A percentile compares a stretch with the other conserved stretches of the same genome.
Conservation (phyloP, 92 coral and sea anemone genomes). For the Palythoa caribaeorum region DNA sequence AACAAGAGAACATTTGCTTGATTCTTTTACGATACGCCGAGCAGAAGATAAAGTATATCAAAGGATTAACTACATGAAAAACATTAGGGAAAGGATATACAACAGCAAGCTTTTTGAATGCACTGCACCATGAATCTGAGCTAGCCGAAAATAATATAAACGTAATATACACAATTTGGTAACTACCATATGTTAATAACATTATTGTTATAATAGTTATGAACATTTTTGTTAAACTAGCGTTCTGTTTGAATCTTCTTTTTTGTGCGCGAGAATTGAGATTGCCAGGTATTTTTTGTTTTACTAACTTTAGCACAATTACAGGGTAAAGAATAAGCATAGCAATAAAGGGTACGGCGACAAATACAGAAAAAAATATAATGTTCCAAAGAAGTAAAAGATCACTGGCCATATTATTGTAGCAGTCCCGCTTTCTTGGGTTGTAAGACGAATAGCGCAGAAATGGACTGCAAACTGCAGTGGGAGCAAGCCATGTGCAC, state of each 20-base stretch:
- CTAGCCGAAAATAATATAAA: not conserved
- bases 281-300: conserved; percentile 12
- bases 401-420: not conserved
- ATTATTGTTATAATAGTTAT: not conserved
- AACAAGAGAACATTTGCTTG: not conserved
- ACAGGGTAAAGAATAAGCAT: not conserved
- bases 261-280: not conserved
- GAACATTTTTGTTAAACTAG: conserved; percentile 11
- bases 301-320: not conserved
- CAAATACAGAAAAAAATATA: not conserved
- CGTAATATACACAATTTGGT: not conserved
- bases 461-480: not conserved
- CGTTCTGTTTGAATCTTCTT: conserved; percentile 19
- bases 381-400: not conserved
- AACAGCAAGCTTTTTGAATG: not conserved
- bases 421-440: not conserved
- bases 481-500: conserved; percentile 10
- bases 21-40: not conserved
- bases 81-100: not conserved
- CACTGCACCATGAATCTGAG: not conserved
- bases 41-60: conserved; percentile 10
- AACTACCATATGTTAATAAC: not conserved
- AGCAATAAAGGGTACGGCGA: not conserved
- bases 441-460: not conserved
- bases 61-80: conserved; percentile 11